Conservation (phyloP, 2,888 invertebrate species). For the Ecliptopera silaceata region DNA sequence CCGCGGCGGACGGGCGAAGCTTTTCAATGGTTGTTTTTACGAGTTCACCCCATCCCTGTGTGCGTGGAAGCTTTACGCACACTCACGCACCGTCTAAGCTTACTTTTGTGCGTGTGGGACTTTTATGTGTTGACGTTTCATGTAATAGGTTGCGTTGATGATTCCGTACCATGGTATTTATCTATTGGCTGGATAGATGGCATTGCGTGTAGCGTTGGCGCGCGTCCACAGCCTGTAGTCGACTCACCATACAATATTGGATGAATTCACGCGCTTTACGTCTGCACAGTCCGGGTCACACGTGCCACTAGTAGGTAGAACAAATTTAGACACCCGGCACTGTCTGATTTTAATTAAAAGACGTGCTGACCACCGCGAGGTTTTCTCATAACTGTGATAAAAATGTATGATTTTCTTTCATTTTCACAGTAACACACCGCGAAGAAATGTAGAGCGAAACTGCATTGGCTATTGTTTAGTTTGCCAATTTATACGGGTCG, state of each 20-base stretch:
- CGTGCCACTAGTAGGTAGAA: slow-evolving; percentile 50
- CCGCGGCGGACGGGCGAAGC: slow-evolving; percentile 77
- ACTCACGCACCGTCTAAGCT: slow-evolving; percentile 56
- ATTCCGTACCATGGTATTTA: slow-evolving; percentile 61
- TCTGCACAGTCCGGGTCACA: slow-evolving; percentile 56
- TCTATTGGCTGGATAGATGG: slow-evolving; percentile 72
- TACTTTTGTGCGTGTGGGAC: slow-evolving; percentile 66
- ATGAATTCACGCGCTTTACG: slow-evolving; percentile 58
- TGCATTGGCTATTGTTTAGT: slow-evolving; percentile 80
- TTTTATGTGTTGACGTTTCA: slow-evolving; percentile 65
- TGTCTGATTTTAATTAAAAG: slow-evolving; percentile 71
- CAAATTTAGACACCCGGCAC: slow-evolving; percentile 70
- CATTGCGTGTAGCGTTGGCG: slow-evolving; percentile 63
- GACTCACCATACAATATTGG: slow-evolving; percentile 63
- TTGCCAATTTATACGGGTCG: slow-evolving; percentile 83
- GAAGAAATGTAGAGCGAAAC: slow-evolving; percentile 79
- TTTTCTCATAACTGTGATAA: slow-evolving; percentile 81
- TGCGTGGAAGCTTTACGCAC: slow-evolving; percentile 71
- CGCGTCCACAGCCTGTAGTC: slow-evolving; percentile 33
- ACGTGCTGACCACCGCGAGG: slow-evolving; percentile 78
- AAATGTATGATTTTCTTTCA: slow-evolving; percentile 66
- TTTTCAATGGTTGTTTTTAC: slow-evolving; percentile 74
- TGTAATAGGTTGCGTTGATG: slow-evolving; percentile 57
- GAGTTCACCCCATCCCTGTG: slow-evolving; percentile 53
- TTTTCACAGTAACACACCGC: slow-evolving; percentile 73